Evolutionary conservation across 2,888 invertebrate species (phyloP), one percentile per base, ranked within the genome.

Genomic region (Lissonota sp.): DNA sequence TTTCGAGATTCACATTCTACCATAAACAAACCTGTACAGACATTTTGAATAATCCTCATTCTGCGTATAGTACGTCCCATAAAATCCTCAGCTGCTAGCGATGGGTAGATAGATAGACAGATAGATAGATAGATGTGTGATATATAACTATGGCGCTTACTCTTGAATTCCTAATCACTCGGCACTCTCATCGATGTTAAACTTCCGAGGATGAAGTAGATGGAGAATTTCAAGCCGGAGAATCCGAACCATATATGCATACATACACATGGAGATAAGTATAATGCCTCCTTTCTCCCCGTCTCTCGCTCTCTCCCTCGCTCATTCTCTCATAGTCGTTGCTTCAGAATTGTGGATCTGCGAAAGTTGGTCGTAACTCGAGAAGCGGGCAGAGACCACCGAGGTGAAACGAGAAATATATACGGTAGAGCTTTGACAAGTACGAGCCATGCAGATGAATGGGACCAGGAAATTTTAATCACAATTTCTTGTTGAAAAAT

Each of bases 121-220:
- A 26, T 26, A 26, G 26, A 26, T 26, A 26, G 26, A 26, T 26
- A 3, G 26, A 26, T 26, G 26, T 26, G 26, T 26, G n/a, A 26
- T 60, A 49, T 14, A 46, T 71, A 16, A 60, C 40, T 40, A 49
- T 6, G 55, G n/a, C 40, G 49, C 46, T 42, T 16, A 71, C 55
- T 76, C 75, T 58, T 71, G 57, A 76, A 80, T 76, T 76, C 66
- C 80, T 80, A 76, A 80, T 80, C 80, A 80, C 67, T 76, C 63
- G 67, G 42, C 49, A 67, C 58, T 75, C 69, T 57, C 44, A 40
- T 80, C 75, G 67, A 76, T 72, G 80, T 67, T 51, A 49, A 80
- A 80, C 62, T 72, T 80, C 64, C 42, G 42, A 72, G 39, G 72
- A 72, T 62, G 26, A 63, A 72, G 62, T 51, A 42, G 63, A 6